Conservation (phyloP, 2,113 vertebrate species). For the Pseudopipra pipra region DNA sequence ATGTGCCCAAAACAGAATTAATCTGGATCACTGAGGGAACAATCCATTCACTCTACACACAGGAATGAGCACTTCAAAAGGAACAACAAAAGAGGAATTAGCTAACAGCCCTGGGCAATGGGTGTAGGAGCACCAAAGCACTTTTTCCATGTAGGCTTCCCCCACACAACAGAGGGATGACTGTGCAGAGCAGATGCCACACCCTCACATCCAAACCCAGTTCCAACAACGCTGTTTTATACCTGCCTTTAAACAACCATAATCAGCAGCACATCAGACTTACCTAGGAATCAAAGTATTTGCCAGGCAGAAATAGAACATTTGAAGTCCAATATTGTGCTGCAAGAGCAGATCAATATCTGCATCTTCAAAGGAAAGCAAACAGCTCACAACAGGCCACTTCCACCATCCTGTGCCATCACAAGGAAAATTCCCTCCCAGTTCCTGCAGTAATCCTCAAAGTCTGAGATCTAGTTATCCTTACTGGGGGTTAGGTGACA, state of each 20-base stretch:
- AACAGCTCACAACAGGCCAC: not conserved
- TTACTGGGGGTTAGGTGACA: not conserved
- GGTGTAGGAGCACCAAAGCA: constrained; percentile 8
- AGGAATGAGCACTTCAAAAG: constrained; percentile 13
- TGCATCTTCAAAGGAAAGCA: constrained; percentile 8
- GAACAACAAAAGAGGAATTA: constrained; percentile 6
- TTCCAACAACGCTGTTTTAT: not conserved
- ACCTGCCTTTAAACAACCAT: not conserved
- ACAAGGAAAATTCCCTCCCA: not conserved
- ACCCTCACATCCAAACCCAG: not conserved
- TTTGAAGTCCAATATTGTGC: constrained; percentile 7
- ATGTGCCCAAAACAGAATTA: not conserved
- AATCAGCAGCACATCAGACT: not conserved
- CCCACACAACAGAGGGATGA: not conserved
- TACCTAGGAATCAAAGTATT: constrained; percentile 17
- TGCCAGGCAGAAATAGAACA: constrained; percentile 1
- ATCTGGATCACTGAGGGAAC: not conserved
- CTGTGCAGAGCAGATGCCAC: not conserved
- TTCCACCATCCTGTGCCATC: not conserved
- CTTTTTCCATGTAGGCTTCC: not conserved
- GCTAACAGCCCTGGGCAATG: not conserved
- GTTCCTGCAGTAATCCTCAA: not conserved
- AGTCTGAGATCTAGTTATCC: not conserved
- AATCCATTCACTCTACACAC: not conserved
- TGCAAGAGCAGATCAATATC: constrained; percentile 4